Conservation (phyloP, 2,888 invertebrate species). For the Formica aserva region DNA sequence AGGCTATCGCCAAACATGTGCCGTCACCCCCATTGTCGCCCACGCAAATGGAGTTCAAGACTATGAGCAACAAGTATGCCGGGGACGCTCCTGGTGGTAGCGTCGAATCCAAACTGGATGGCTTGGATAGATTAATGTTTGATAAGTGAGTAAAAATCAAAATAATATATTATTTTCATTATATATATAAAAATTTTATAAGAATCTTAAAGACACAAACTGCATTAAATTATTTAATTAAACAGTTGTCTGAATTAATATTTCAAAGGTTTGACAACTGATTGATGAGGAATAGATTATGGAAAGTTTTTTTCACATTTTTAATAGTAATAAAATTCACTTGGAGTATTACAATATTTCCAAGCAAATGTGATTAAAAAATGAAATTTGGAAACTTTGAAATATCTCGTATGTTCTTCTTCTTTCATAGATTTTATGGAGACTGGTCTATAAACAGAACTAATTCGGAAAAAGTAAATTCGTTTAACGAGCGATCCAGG, state of each 20-base stretch:
- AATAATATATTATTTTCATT: background rate
- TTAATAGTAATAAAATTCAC: background rate
- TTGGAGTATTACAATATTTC: background rate
- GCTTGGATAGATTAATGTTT: conserved; percentile 70
- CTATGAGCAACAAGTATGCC: conserved; percentile 72
- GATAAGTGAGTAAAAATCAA: conserved; percentile 68
- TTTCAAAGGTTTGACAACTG: background rate
- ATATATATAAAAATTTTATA: too few relatives aligned
- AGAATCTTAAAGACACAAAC: background rate
- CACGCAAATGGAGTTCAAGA: conserved; percentile 78
- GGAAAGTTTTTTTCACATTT: background rate
- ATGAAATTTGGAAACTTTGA: background rate
- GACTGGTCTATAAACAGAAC: conserved; percentile 65
- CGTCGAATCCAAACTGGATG: conserved; percentile 76
- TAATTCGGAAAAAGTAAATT: conserved; percentile 73
- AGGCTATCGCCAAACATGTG: conserved; percentile 87
- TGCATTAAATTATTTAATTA: background rate
- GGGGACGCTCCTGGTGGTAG: conserved; percentile 77
- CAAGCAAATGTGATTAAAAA: background rate
- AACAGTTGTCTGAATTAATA: background rate
- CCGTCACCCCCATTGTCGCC: conserved; percentile 79
- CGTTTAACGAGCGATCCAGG: conserved; percentile 83
- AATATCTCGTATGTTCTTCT: conserved; percentile 20
- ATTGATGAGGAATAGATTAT: background rate
- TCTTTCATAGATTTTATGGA: conserved; percentile 64